Base-by-base conservation (phyloP, 1,140 invertebrate species). In the Theocolax elegans region DNA sequence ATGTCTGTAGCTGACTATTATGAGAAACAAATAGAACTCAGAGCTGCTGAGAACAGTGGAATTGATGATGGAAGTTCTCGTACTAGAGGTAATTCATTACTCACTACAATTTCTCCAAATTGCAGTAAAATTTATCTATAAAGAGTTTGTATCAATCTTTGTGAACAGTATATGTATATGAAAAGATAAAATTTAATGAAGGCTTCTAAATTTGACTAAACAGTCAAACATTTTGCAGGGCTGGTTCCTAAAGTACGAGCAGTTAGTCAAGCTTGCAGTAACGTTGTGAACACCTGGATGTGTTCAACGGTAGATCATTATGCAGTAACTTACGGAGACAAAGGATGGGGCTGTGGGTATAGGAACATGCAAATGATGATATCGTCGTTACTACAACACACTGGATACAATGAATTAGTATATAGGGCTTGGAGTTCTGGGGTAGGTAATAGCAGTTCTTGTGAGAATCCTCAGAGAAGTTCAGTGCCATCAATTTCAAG, bases 281-380 rank as follows among this genome's bases (percentile, higher is more conserved):
- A 91, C 75, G 90, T 94, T 62, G 82, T 89, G 31, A 88, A 88
- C 77, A 92, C 89, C 1, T 89, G 92, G 77, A 86, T 94, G 66
- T 95, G 94, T 83, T 92, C 91, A 42, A 90, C 89, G 3, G 91
- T 94, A 19, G 93, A 95, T 81, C 94, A 96, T 85, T 96, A 94
- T 83, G 92, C 91, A 7, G 93, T 92, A 19, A 94, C 93, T 0
- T 95, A 94, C 80, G 94, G 94, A 10, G 95, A 96, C 83, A 88
- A 91, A 76, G 94, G 94, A 7, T 97, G 94, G 94, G 95, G 95
- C 2, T 96, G 95, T 85, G 95, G 95, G 1, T 95, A 94, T 75
- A 90, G 95, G 76, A 96, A 97, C 83, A 92, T 94, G 83, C 95
- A 96, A 82, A 96, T 96, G 94, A 84, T 96, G 76, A 87, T 97